These are phyloP conservation scores for Slavum lentiscoides DNA, from an alignment of 2,888 invertebrate species.

Conservation along the genomic window DNA sequence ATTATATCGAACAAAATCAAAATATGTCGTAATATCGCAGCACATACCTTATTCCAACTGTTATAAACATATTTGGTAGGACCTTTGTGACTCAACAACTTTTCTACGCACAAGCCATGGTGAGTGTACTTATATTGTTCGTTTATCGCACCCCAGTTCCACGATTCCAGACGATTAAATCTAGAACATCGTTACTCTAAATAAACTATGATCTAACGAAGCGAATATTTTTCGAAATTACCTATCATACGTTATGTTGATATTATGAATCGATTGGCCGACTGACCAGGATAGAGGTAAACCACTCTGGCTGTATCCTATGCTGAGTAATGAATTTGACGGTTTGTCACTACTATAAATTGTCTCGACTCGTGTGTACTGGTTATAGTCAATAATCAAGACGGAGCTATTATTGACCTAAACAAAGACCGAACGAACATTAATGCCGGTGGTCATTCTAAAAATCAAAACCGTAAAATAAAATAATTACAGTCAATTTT, in stretches of 20 bases:
- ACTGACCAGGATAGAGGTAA: conserved; percentile 84
- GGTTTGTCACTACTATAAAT: conserved; percentile 72
- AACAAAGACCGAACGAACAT: not conserved
- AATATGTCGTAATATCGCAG: not conserved
- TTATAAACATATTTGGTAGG: conserved; percentile 79
- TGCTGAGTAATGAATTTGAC: conserved; percentile 75
- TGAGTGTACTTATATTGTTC: conserved; percentile 85
- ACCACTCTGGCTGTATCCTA: conserved; percentile 87
- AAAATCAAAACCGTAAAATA: not conserved
- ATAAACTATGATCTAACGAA: too few relatives aligned
- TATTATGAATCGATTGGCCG: conserved; percentile 74
- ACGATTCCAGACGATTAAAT: conserved; percentile 83
- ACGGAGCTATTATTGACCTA: conserved; percentile 89
- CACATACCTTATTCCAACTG: conserved; percentile 73
- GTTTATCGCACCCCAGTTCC: conserved; percentile 87
- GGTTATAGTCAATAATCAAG: conserved; percentile 89
- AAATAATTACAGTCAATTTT: conserved; percentile 58
- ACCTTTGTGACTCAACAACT: conserved; percentile 87
- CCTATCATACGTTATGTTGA: conserved; percentile 86
- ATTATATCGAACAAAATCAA: not conserved
- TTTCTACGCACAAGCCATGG: conserved; percentile 84
- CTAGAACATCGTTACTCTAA: conserved; percentile 58
- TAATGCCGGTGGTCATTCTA: not conserved
- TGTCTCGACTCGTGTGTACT: conserved; percentile 84
- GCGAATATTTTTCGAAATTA: conserved; percentile 53